These are phyloP conservation scores for Rhingia campestris DNA, from an alignment of 2,888 invertebrate genomes.

Conservation along the genomic window DNA sequence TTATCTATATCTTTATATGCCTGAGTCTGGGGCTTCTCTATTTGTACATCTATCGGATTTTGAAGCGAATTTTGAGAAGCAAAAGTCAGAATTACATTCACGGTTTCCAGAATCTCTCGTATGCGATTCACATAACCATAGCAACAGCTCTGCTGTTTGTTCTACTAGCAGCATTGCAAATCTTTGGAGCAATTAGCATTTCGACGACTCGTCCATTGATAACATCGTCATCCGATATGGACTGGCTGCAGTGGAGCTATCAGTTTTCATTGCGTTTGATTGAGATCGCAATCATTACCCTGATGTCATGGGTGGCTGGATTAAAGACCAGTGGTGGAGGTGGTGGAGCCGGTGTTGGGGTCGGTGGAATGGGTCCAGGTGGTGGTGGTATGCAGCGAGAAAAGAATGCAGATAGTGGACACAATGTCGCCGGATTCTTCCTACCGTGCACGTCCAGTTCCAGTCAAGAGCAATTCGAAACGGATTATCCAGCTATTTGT, in stretches of 20 bases:
- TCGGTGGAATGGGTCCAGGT: constrained; percentile 73
- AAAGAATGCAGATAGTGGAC: constrained; percentile 85
- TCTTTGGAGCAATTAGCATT: constrained; percentile 90
- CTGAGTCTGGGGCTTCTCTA: constrained; percentile 93
- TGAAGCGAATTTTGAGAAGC: constrained; percentile 89
- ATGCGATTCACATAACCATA: constrained; percentile 94
- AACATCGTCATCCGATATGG: constrained; percentile 84
- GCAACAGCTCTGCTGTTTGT: constrained; percentile 93
- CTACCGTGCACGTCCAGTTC: constrained; percentile 92
- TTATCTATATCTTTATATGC: constrained; percentile 93
- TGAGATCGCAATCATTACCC: constrained; percentile 93
- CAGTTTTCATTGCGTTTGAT: constrained; percentile 92
- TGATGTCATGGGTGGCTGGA: constrained; percentile 94
- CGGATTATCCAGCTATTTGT: constrained; percentile 93
- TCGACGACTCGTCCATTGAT: constrained; percentile 81
- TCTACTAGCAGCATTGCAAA: constrained; percentile 91
- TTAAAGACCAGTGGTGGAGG: constrained; percentile 84
- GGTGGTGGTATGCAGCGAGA: constrained; percentile 86
- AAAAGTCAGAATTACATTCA: constrained; percentile 91
- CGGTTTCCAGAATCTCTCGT: constrained; percentile 91
- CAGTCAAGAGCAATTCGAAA: constrained; percentile 92
- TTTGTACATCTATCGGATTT: constrained; percentile 91
- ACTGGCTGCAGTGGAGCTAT: constrained; percentile 96
- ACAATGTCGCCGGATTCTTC: constrained; percentile 89
- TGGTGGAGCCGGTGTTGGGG: constrained; percentile 77